These are phyloP conservation scores for Mormyrus hasselquistii DNA, from an alignment of 2,797 vertebrate species.

Conservation along the genomic window DNA sequence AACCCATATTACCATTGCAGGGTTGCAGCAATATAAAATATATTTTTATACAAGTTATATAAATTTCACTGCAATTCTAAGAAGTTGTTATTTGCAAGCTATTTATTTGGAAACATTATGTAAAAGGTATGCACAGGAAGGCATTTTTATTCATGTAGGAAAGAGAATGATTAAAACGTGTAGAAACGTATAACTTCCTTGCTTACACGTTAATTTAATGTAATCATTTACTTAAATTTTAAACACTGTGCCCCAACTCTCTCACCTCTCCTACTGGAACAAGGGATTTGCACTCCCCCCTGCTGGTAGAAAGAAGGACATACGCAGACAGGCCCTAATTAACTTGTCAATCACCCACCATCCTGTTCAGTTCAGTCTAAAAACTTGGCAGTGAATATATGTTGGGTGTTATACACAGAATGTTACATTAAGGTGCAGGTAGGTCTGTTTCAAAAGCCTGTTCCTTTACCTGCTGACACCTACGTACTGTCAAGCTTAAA, in stretches of 20 bases:
- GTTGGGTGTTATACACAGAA: background rate
- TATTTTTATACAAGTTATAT: background rate
- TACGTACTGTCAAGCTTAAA: background rate
- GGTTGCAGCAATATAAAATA: background rate
- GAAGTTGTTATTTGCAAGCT: background rate
- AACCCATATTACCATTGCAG: background rate
- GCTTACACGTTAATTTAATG: background rate
- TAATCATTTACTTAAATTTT: background rate
- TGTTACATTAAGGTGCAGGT: background rate
- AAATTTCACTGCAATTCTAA: background rate
- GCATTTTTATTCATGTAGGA: background rate
- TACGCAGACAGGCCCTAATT: background rate
- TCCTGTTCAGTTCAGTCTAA: background rate
- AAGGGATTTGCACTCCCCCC: background rate
- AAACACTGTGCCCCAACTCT: background rate
- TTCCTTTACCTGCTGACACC: background rate
- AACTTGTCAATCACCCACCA: background rate
- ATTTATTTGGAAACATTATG: background rate
- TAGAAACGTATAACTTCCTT: background rate
- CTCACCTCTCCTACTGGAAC: background rate
- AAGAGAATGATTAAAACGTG: background rate
- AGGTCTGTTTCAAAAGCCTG: background rate
- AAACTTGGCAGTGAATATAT: background rate
- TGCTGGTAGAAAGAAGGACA: background rate
- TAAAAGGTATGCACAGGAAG: background rate